Evolutionary conservation across 1,140 invertebrate genomes (phyloP).

Genomic region (Amyelois transitella): DNA sequence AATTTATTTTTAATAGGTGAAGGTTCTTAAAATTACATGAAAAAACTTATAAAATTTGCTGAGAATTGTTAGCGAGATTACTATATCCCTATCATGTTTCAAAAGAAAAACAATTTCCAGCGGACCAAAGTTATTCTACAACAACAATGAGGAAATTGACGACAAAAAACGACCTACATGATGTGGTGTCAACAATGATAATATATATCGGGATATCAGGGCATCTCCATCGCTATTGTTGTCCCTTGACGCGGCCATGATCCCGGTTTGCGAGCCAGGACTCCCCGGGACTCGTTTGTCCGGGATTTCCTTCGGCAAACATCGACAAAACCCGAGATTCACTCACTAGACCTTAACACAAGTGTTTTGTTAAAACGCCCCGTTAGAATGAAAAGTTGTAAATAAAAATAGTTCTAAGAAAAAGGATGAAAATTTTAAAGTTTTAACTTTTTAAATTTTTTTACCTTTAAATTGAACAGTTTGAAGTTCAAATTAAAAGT

Average conservation of each 20-base stretch:
- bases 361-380: slow-evolving; percentile 53
- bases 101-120: slow-evolving; percentile 33
- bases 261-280: slow-evolving; percentile 48
- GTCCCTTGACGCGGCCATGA: slow-evolving; percentile 50
- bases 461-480: too few relatives aligned
- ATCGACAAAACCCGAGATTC: slow-evolving; percentile 64
- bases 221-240: slow-evolving; percentile 60
- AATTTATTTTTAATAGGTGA: too few relatives aligned
- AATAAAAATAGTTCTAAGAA: slow-evolving; percentile 43
- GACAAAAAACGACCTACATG: slow-evolving; percentile 66
- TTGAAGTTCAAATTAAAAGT: too few relatives aligned
- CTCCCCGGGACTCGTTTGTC: slow-evolving; percentile 55
- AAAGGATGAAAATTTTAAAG: too few relatives aligned
- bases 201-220: slow-evolving; percentile 64
- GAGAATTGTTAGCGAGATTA: not conserved
- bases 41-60: not conserved
- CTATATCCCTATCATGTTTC: not conserved
- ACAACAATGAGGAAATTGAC: slow-evolving; percentile 60
- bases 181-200: slow-evolving; percentile 67
- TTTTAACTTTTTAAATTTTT: too few relatives aligned
- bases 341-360: slow-evolving; percentile 65
- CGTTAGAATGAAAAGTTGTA: slow-evolving; percentile 47
- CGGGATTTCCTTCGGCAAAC: slow-evolving; percentile 66
- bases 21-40: slow-evolving; percentile 19
- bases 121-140: slow-evolving; percentile 50